Evolutionary conservation across 1,140 invertebrate genomes (phyloP).

Genomic region (Teleogryllus occipitalis): DNA sequence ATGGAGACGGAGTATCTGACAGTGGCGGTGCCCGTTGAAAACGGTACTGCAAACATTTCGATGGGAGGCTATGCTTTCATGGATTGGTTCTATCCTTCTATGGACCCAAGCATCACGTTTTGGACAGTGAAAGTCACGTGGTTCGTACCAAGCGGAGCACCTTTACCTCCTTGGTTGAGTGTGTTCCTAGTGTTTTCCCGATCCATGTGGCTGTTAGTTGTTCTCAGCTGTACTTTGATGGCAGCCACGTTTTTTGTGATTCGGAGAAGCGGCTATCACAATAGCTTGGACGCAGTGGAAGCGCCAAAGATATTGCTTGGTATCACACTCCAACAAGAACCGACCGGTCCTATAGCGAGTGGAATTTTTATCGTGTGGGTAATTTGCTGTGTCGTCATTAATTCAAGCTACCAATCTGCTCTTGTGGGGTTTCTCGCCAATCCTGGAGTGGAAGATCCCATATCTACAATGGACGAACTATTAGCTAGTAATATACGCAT

Average conservation of each 20-base stretch:
- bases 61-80: too few species aligned
- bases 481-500: background rate
- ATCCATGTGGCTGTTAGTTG: background rate
- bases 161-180: background rate
- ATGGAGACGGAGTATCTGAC: too few species aligned
- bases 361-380: background rate
- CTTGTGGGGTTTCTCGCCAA: background rate
- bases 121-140: too few species aligned
- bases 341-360: background rate
- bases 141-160: background rate
- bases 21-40: too few species aligned
- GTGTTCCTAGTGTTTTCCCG: background rate
- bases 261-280: background rate
- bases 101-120: too few species aligned
- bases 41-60: too few species aligned
- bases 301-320: background rate
- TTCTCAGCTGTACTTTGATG: background rate
- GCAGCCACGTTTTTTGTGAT: background rate
- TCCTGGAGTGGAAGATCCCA: background rate
- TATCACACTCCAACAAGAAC: background rate
- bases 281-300: background rate
- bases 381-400: background rate
- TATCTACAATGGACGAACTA: background rate
- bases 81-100: too few species aligned
- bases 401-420: background rate